Evolutionary conservation across 1,140 invertebrate species (phyloP).

Genomic region (Leptinotarsa lineolata): DNA sequence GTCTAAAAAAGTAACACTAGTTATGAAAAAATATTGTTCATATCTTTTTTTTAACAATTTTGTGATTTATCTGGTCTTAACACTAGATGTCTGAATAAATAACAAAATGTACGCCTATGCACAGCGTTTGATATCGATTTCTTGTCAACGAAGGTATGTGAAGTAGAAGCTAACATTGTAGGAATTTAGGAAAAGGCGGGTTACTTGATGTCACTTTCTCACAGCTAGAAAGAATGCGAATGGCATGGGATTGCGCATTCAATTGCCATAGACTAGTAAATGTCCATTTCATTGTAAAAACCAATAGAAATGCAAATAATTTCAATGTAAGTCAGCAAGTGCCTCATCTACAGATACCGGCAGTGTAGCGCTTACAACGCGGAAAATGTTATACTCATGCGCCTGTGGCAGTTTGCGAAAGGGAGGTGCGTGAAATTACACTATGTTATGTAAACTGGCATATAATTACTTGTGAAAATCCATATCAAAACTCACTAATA

Average conservation of each 20-base stretch:
- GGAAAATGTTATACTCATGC: too few species aligned
- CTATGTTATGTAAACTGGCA: too few species aligned
- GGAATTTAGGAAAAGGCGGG: constrained; percentile 3
- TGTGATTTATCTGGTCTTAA: too few species aligned
- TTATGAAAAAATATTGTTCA: too few species aligned
- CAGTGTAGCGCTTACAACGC: neutral
- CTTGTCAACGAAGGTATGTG: constrained; percentile 5
- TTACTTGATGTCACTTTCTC: constrained; percentile 6
- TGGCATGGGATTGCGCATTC: neutral
- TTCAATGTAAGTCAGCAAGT: neutral
- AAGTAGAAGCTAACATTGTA: neutral
- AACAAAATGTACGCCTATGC: too few species aligned
- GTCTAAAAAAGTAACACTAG: too few species aligned
- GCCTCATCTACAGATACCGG: neutral
- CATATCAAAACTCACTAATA: too few species aligned
- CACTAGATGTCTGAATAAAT: too few species aligned
- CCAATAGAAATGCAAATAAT: neutral
- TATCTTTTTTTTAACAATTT: too few species aligned
- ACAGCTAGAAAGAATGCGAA: neutral
- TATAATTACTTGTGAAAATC: too few species aligned
- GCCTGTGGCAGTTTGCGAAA: too few species aligned
- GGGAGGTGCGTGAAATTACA: too few species aligned
- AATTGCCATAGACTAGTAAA: neutral
- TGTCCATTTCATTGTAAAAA: neutral
- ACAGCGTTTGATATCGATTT: constrained; percentile 1